These are phyloP conservation scores for Elysia chlorotica DNA, from an alignment of 1,140 invertebrate genomes.

Conservation along the genomic window DNA sequence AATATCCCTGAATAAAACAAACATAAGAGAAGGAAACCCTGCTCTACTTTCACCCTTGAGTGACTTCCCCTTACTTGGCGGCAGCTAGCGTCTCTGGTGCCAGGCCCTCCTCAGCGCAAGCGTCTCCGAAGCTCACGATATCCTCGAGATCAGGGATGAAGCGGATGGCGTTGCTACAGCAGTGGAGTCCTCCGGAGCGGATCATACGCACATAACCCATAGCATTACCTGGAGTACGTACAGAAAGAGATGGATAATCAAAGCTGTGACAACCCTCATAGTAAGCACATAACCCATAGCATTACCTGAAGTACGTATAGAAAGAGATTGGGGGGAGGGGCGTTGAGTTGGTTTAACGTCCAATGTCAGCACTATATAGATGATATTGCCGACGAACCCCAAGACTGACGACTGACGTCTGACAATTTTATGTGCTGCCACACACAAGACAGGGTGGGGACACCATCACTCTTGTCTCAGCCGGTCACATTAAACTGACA, in stretches of 20 bases:
- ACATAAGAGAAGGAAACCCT: too few species aligned
- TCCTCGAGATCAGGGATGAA: conserved; percentile 87
- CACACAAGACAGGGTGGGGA: too few species aligned
- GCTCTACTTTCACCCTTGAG: too few species aligned
- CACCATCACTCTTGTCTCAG: too few species aligned
- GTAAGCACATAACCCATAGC: conserved; percentile 76
- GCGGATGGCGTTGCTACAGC: conserved; percentile 85
- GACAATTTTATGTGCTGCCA: too few species aligned
- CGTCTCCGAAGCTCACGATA: conserved; percentile 69
- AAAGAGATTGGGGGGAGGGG: too few species aligned
- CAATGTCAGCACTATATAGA: too few species aligned
- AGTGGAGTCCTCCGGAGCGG: conserved; percentile 89
- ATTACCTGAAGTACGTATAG: conserved; percentile 76
- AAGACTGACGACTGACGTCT: too few species aligned
- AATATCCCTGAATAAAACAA: neutral
- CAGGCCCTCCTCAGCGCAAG: conserved; percentile 67
- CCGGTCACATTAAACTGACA: too few species aligned
- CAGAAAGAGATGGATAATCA: neutral
- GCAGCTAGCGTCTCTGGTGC: conserved; percentile 70
- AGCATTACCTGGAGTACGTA: conserved; percentile 78
- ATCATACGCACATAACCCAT: conserved; percentile 96
- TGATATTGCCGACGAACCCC: too few species aligned
- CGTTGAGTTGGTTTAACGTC: too few species aligned
- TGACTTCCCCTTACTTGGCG: conserved; percentile 67
- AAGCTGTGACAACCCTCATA: neutral